Evolutionary conservation across 2,113 vertebrate species (phyloP).

Genomic region (Ophiodon elongatus): DNA sequence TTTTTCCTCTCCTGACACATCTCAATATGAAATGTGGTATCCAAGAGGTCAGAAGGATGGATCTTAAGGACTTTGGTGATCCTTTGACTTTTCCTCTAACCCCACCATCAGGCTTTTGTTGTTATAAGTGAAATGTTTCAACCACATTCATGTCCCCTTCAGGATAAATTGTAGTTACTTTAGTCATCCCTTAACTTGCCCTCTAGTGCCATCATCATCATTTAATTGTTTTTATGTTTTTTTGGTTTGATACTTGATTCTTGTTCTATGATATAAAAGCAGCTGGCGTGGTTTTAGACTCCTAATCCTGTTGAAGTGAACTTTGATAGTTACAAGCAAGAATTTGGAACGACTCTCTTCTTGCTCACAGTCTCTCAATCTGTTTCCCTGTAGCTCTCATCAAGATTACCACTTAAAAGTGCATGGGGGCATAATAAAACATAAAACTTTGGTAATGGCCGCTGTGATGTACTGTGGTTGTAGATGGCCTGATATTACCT

Average conservation of each 20-base stretch:
- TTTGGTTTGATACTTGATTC: no score
- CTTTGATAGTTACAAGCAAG: slow-evolving; percentile 10
- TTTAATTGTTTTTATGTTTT: no score
- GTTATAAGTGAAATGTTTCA: neutral
- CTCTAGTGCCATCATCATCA: neutral
- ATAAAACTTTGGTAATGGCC: slow-evolving; percentile 53
- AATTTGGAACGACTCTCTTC: neutral
- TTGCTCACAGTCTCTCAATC: slow-evolving; percentile 13
- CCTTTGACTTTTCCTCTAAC: neutral
- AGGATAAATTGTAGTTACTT: neutral
- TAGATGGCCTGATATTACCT: slow-evolving; percentile 47
- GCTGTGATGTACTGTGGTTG: slow-evolving; percentile 34
- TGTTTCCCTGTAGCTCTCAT: slow-evolving; percentile 22
- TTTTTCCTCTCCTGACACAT: neutral
- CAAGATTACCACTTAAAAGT: slow-evolving; percentile 28
- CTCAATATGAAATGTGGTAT: neutral
- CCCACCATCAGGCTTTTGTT: neutral
- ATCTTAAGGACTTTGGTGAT: neutral
- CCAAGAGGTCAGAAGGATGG: neutral
- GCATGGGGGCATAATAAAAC: slow-evolving; percentile 19
- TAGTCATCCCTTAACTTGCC: neutral
- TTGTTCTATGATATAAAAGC: neutral
- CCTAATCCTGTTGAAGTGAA: slow-evolving; percentile 12
- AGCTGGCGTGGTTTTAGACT: neutral
- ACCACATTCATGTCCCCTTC: neutral